Evolutionary conservation across 2,113 vertebrate genomes (phyloP).

Genomic region (Chloropsis cyanopogon): DNA sequence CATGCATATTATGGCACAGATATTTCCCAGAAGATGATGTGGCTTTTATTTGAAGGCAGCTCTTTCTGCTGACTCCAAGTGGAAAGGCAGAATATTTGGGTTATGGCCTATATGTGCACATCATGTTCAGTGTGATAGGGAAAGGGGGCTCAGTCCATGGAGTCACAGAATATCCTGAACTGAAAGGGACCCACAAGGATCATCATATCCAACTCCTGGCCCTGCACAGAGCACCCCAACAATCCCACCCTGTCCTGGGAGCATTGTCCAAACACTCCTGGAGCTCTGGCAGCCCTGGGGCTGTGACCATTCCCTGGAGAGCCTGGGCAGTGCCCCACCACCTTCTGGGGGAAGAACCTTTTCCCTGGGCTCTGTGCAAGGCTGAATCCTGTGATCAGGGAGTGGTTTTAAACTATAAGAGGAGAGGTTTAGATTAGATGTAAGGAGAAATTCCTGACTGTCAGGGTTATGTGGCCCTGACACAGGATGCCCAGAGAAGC

Average conservation of each 20-base stretch:
- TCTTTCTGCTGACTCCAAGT: conserved; percentile 37
- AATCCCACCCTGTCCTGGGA: neutral
- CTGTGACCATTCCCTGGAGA: neutral
- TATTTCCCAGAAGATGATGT: conserved; percentile 49
- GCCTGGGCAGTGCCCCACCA: neutral
- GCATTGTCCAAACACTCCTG: accelerated
- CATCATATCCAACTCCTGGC: neutral
- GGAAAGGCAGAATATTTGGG: conserved; percentile 8
- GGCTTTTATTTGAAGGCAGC: conserved; percentile 16
- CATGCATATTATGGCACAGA: neutral
- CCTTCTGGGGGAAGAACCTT: neutral
- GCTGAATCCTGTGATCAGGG: neutral
- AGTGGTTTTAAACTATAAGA: neutral
- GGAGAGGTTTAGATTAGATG: neutral
- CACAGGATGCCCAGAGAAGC: neutral
- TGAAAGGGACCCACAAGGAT: neutral
- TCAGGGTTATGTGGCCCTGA: neutral
- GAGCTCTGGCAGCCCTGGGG: neutral
- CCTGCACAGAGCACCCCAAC: too few species aligned
- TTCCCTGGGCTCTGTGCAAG: neutral
- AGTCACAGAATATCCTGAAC: neutral
- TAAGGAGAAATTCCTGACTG: neutral
- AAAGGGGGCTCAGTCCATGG: neutral
- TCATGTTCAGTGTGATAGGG: neutral
- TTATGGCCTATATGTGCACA: neutral